phyloP scores from a whole-genome alignment of 2,888 invertebrate species.

The Tuta absoluta region DNA sequence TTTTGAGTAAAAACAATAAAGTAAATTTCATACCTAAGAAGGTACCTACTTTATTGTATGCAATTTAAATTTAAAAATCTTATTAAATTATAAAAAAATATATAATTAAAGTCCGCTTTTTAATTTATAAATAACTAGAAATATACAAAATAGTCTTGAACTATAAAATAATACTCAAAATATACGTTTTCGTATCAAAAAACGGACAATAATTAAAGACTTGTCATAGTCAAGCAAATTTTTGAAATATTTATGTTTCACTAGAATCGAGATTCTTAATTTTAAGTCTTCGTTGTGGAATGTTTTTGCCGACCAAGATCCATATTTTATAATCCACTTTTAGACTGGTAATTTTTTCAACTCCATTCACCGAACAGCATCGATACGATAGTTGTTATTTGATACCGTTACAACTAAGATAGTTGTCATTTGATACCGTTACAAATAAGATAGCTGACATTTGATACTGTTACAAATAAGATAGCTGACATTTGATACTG shows the following conservation, averaged over 20 bases:
- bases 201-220: background rate
- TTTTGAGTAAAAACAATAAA: conserved; percentile 6
- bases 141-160: background rate
- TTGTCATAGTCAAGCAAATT: background rate
- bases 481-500: too few species aligned
- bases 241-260: background rate
- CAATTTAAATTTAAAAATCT: background rate
- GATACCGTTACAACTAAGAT: too few species aligned
- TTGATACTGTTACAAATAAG: too few species aligned
- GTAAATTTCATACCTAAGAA: background rate
- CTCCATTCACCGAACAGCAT: too few species aligned
- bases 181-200: background rate
- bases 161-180: background rate
- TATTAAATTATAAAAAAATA: background rate
- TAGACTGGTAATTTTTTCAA: too few species aligned
- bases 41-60: background rate
- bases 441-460: too few species aligned
- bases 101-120: conserved; percentile 7
- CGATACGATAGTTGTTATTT: too few species aligned
- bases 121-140: background rate
- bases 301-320: background rate
- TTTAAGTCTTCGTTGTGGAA: conserved; percentile 2
- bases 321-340: too few species aligned
- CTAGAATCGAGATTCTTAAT: background rate
- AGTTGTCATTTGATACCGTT: too few species aligned